A percentile compares a stretch with the other conserved stretches of the same genome.
Conservation (phyloP, 2,797 vertebrate genomes). For the Gymnopithys bicolor region DNA sequence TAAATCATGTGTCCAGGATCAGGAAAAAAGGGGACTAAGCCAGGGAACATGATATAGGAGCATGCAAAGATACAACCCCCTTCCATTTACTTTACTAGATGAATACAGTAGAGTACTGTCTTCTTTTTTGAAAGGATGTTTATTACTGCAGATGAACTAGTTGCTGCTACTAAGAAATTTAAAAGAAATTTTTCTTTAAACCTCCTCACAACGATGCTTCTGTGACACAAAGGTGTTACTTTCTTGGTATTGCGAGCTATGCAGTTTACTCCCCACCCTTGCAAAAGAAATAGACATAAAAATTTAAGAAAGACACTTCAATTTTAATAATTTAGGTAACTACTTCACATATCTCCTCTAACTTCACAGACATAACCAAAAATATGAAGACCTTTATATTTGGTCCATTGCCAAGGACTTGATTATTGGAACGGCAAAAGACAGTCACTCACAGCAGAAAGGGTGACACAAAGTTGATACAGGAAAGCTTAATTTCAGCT, state of each 20-base stretch:
- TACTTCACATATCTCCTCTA: background rate
- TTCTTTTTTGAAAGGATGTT: background rate
- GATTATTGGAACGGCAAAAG: background rate
- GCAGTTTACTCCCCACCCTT: background rate
- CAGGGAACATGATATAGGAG: background rate
- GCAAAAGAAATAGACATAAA: background rate
- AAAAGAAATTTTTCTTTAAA: background rate
- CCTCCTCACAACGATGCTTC: rapidly evolving
- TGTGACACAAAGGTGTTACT: background rate
- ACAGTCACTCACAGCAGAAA: background rate
- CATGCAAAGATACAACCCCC: background rate
- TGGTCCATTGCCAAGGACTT: background rate
- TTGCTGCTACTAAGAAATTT: background rate
- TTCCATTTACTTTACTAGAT: background rate
- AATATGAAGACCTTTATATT: background rate
- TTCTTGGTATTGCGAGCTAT: background rate
- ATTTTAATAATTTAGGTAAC: background rate
- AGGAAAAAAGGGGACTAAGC: background rate
- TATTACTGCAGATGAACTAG: background rate
- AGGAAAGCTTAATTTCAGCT: background rate
- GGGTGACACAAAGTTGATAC: background rate
- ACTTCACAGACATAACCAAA: background rate
- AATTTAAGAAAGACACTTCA: background rate
- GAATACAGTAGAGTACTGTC: background rate
- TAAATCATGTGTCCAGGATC: background rate